Evolutionary conservation across 2,888 invertebrate species (phyloP), one percentile per base, ranked within the genome.

Genomic region (Xestia ashworthii): DNA sequence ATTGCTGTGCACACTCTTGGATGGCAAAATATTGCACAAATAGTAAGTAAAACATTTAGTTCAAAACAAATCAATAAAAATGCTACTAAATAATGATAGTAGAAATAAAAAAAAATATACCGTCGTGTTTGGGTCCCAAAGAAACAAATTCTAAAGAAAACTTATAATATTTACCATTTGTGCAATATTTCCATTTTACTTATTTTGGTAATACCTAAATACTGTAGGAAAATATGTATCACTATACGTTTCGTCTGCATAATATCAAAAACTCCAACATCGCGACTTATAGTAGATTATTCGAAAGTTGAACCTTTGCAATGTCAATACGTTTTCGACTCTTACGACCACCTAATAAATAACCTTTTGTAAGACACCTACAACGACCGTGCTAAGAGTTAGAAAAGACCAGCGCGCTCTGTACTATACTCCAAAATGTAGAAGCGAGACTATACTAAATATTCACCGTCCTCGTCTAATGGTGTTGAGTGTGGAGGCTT

Each of bases 171-270:
- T 67, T 32, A 60, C 55, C 44, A 71, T 48, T 11, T 44, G 67
- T 83, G 80, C 80, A 83, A 83, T 79, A 79, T 60, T 78, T 70
- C 25, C 32, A 25, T 60, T 19, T 65, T 16, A 70, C 22, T 80
- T 55, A 71, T 79, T 81, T 81, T 83, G 81, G 72, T 81, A 81
- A 74, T 71, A 71, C 48, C 82, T 81, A 81, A 82, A 82, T 82
- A 85, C 82, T 82, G 81, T 81, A 71, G 71, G 70, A 74, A 71
- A 74, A 74, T 71, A 81, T 84, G 53, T 76, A 87, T 94, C 93
- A 95, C 91, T 95, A 62, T 66, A n/a, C 48, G 48, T 62, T 83
- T 71, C 14, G 66, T 55, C 74, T 80, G 66, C 58, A 46, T 84
- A 83, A 71, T 85, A 85, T 82, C 71, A 76, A 81, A 78, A 76